Evolutionary conservation across 2,113 vertebrate genomes (phyloP).

Genomic region (Tyto alba): DNA sequence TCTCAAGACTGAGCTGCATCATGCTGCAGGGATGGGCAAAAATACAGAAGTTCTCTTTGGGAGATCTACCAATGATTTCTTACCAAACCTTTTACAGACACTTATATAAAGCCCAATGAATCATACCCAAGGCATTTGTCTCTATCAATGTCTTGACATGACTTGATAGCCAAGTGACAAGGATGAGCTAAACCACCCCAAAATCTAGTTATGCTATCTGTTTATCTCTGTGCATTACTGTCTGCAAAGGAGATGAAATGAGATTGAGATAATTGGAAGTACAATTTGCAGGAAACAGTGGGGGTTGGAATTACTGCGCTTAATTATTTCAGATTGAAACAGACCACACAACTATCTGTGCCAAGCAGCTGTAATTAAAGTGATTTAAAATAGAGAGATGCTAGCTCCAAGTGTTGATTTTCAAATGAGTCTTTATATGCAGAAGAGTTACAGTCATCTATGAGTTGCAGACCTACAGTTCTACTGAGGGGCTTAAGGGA

Average conservation of each 20-base stretch:
- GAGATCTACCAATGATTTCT: neutral
- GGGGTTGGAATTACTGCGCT: constrained; percentile 50
- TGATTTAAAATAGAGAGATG: constrained; percentile 60
- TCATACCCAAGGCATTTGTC: constrained; percentile 9
- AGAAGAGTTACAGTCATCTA: neutral
- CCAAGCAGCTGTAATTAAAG: constrained; percentile 68
- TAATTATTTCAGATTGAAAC: constrained; percentile 68
- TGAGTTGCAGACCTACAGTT: neutral
- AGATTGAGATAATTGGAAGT: constrained; percentile 66
- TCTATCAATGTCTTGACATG: neutral
- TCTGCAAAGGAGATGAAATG: constrained; percentile 53
- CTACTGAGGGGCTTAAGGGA: neutral
- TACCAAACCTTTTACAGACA: neutral
- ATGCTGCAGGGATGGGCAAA: neutral
- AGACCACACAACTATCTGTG: constrained; percentile 60
- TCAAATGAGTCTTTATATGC: constrained; percentile 20
- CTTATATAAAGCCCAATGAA: neutral
- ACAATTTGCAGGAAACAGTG: constrained; percentile 57
- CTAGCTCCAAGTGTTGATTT: constrained; percentile 51
- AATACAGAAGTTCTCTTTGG: neutral
- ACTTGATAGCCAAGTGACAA: constrained; percentile 42
- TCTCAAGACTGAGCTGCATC: neutral
- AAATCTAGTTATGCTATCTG: constrained; percentile 41
- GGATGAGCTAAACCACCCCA: constrained; percentile 50
- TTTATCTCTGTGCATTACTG: constrained; percentile 40